These are phyloP conservation scores for Pandion haliaetus DNA, from an alignment of 2,113 vertebrate species.

Conservation along the genomic window DNA sequence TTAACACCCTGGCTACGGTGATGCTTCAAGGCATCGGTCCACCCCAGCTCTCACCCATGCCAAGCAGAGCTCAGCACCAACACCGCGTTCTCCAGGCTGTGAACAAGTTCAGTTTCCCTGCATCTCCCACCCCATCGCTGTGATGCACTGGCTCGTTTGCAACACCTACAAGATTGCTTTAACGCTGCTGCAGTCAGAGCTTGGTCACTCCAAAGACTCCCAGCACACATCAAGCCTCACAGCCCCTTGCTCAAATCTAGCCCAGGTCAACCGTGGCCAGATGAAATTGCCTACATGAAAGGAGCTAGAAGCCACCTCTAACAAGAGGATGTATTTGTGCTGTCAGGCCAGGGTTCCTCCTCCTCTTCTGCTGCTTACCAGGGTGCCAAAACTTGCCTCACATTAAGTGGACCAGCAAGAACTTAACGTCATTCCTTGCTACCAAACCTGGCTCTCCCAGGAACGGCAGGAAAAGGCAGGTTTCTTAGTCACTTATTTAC, in stretches of 20 bases:
- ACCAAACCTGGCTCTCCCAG: neutral
- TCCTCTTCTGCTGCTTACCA: neutral
- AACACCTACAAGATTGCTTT: neutral
- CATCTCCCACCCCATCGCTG: fast-evolving
- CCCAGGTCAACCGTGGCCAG: neutral
- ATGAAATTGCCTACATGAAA: neutral
- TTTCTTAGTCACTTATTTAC: neutral
- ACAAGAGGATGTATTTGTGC: neutral
- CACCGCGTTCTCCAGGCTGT: neutral
- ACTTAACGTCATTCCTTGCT: neutral
- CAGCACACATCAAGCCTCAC: neutral
- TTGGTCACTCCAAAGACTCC: fast-evolving
- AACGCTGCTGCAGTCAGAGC: neutral
- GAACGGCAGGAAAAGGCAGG: neutral
- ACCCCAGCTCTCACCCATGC: too few relatives aligned
- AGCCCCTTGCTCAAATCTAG: neutral
- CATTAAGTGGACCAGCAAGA: neutral
- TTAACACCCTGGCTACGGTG: neutral
- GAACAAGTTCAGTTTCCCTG: neutral
- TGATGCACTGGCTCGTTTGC: neutral
- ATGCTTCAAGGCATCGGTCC: neutral
- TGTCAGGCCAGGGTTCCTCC: neutral
- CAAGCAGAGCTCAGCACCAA: neutral
- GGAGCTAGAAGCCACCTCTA: neutral
- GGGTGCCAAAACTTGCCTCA: neutral